These are phyloP conservation scores for Xanthorhoe spadicearia DNA, from an alignment of 2,888 invertebrate genomes.

Conservation along the genomic window DNA sequence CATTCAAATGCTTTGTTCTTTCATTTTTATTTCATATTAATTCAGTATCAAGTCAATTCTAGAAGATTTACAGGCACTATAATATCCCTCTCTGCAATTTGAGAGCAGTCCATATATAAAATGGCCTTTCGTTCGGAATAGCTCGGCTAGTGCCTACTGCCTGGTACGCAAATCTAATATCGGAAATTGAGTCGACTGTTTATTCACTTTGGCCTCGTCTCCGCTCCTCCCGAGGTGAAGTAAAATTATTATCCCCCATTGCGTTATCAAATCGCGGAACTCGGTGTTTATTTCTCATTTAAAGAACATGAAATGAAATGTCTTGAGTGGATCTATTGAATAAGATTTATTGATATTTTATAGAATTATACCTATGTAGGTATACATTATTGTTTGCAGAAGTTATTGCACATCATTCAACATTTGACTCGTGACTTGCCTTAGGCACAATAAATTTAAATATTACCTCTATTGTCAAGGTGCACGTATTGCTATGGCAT, in stretches of 20 bases:
- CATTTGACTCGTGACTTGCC: slow-evolving; percentile 25
- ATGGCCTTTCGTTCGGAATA: slow-evolving; percentile 49
- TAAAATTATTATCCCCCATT: slow-evolving; percentile 67
- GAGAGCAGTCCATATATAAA: slow-evolving; percentile 53
- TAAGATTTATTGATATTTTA: slow-evolving; percentile 9
- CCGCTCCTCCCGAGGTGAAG: slow-evolving; percentile 60
- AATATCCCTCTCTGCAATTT: slow-evolving; percentile 24
- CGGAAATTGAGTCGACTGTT: slow-evolving; percentile 75
- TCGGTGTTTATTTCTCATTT: slow-evolving; percentile 33
- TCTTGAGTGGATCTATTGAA: slow-evolving; percentile 20
- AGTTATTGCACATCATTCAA: slow-evolving; percentile 5
- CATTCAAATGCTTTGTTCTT: slow-evolving; percentile 23
- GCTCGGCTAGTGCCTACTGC: slow-evolving; percentile 52
- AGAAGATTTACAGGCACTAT: slow-evolving; percentile 14
- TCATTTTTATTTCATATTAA: slow-evolving; percentile 19
- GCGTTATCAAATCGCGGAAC: slow-evolving; percentile 54
- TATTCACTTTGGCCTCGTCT: slow-evolving; percentile 71
- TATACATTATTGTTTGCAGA: slow-evolving; percentile 19
- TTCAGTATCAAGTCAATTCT: slow-evolving; percentile 15
- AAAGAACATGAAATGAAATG: slow-evolving; percentile 36
- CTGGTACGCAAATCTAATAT: slow-evolving; percentile 75
- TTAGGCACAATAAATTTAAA: slow-evolving; percentile 15
- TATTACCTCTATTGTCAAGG: slow-evolving; percentile 9
- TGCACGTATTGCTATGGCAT: slow-evolving; percentile 2
- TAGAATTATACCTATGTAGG: too few relatives aligned